phyloP scores from a whole-genome alignment of 2,797 vertebrate genomes.

The Mallotus villosus region DNA sequence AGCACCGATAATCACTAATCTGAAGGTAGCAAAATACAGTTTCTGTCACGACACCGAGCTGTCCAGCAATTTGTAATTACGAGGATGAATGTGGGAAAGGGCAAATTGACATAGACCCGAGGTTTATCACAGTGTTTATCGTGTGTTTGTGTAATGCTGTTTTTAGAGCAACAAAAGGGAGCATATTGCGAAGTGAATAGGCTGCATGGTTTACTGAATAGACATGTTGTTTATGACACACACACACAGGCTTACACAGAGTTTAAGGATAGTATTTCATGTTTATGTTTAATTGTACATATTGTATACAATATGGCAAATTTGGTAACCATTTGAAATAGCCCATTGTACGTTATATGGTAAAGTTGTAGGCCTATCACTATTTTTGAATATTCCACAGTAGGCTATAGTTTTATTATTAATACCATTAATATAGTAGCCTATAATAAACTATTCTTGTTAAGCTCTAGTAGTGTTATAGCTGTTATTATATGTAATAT shows the following conservation, averaged over 20 bases:
- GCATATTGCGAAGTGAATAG: neutral
- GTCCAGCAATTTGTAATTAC: constrained; percentile 59
- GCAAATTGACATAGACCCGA: constrained; percentile 50
- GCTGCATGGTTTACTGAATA: neutral
- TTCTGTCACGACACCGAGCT: constrained; percentile 58
- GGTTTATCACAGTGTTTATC: constrained; percentile 48
- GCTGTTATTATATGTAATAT: neutral
- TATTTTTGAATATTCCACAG: neutral
- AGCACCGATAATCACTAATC: constrained; percentile 52
- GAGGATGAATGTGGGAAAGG: constrained; percentile 65
- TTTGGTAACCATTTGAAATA: neutral
- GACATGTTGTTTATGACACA: neutral
- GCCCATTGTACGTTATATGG: neutral
- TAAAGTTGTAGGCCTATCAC: neutral
- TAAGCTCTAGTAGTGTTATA: neutral
- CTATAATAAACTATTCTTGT: neutral
- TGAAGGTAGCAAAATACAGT: constrained; percentile 49
- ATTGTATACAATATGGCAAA: neutral
- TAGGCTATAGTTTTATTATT: neutral
- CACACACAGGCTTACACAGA: neutral
- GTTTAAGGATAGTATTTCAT: neutral
- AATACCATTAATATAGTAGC: neutral
- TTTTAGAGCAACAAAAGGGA: neutral
- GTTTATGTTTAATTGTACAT: neutral
- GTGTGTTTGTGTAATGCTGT: neutral